These are phyloP conservation scores for Amniataba percoides DNA, from an alignment of 2,797 vertebrate genomes.

Conservation along the genomic window DNA sequence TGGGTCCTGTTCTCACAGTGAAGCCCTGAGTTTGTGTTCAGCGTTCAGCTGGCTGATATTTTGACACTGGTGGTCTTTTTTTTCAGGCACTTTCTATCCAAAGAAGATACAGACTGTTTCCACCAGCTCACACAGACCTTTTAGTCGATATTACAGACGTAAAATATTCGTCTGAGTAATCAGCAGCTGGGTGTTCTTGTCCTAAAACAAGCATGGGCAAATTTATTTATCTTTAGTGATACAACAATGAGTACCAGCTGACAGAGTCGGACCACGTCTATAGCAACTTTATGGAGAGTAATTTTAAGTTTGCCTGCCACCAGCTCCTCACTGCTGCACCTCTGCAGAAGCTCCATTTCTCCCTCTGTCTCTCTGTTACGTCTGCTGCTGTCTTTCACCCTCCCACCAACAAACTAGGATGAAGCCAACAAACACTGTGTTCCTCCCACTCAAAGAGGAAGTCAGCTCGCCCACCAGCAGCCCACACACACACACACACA, in stretches of 20 bases:
- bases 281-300: neutral
- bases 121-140: neutral
- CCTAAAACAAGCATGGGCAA: neutral
- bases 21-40: neutral
- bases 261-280: neutral
- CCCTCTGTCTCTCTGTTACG: constrained; percentile 41
- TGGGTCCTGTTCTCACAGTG: neutral
- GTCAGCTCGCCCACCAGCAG: constrained; percentile 73
- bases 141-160: too few relatives aligned
- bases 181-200: too few relatives aligned
- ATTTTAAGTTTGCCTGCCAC: constrained; percentile 25
- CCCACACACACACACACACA: constrained; percentile 58
- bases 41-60: neutral
- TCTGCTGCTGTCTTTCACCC: constrained; percentile 72
- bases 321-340: constrained; percentile 45
- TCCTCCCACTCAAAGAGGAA: constrained; percentile 73
- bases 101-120: neutral
- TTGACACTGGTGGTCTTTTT: neutral
- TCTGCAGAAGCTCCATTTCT: constrained; percentile 50
- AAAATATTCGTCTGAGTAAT: neutral
- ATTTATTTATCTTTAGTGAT: too few relatives aligned
- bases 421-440: constrained; percentile 76
- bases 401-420: constrained; percentile 75
- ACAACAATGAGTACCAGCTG: neutral
- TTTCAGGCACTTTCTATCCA: neutral